Percentiles rank a stretch among this genome's conserved stretches.
Conservation (phyloP, 2,113 vertebrate genomes). For the Daubentonia madagascariensis region DNA sequence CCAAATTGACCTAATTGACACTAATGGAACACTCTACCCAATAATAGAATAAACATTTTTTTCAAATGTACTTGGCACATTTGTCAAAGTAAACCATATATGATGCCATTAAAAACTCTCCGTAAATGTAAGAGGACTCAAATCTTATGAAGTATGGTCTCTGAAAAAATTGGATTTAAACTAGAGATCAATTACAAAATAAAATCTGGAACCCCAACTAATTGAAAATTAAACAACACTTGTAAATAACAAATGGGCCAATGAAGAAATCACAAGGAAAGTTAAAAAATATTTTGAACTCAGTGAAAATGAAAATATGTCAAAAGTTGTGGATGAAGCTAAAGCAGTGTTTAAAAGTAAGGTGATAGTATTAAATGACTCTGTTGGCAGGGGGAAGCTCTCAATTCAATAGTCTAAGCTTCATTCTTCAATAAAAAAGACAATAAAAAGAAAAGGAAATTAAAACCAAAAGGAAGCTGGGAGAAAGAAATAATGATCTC, state of each 20-base stretch:
- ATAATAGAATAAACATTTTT: neutral
- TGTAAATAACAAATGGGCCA: neutral
- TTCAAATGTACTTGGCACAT: neutral
- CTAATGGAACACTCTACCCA: neutral
- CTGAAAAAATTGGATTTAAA: neutral
- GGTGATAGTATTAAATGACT: neutral
- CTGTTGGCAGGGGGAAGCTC: neutral
- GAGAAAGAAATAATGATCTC: neutral
- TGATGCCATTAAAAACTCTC: neutral
- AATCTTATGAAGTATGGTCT: neutral
- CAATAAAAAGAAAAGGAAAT: neutral
- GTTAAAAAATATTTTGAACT: neutral
- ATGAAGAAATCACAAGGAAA: neutral
- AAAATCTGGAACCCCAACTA: neutral
- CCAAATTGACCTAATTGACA: neutral
- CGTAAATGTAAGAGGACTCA: neutral
- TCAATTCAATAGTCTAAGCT: neutral
- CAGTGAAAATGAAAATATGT: neutral
- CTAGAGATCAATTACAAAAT: neutral
- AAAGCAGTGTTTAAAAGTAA: neutral
- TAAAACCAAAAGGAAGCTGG: neutral
- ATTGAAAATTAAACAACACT: neutral
- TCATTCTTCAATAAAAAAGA: neutral
- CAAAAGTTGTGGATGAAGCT: neutral
- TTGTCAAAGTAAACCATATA: neutral